Conservation (phyloP, 2,797 vertebrate species). For the Halcyon chelicuti region DNA sequence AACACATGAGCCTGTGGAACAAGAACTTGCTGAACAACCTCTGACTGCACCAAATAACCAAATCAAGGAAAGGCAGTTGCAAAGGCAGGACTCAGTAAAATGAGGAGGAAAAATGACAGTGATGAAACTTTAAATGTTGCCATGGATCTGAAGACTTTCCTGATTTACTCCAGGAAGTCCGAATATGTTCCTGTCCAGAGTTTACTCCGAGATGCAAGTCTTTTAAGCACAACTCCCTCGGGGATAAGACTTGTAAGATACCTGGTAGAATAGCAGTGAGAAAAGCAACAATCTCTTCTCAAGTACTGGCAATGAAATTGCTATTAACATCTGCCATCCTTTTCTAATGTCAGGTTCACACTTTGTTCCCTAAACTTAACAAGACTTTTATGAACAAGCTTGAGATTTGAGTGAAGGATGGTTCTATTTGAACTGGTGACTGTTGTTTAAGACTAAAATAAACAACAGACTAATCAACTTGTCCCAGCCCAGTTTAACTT, state of each 20-base stretch:
- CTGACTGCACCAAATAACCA: neutral
- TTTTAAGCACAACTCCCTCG: neutral
- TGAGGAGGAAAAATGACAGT: neutral
- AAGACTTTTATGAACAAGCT: neutral
- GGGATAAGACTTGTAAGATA: conserved; percentile 25
- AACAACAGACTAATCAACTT: neutral
- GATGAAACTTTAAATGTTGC: neutral
- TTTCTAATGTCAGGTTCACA: neutral
- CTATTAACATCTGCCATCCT: neutral
- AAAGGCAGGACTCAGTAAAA: neutral
- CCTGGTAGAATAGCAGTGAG: neutral
- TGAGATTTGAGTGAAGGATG: neutral
- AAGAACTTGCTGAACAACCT: neutral
- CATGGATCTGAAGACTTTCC: neutral
- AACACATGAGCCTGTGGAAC: neutral
- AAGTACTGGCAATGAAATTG: neutral
- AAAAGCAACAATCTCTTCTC: neutral
- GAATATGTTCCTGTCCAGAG: neutral
- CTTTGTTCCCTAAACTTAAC: neutral
- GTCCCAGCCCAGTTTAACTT: neutral
- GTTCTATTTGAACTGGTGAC: neutral
- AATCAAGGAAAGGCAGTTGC: neutral
- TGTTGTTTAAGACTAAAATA: neutral
- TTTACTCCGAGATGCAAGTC: neutral
- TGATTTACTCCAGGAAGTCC: neutral